Conservation (phyloP, 1,140 invertebrate species). For the Epicauta chinensis region DNA sequence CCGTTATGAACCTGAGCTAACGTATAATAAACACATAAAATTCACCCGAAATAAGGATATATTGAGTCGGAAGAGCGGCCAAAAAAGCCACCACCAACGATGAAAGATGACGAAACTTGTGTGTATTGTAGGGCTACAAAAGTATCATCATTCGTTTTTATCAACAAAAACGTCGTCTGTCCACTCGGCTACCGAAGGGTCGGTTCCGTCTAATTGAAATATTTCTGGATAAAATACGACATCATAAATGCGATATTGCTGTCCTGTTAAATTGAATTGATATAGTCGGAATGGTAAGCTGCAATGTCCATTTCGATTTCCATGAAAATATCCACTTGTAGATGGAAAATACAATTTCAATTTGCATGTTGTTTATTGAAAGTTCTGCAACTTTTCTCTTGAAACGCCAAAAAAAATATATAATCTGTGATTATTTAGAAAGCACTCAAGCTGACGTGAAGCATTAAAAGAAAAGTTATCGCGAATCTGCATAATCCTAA, state of each 20-base stretch:
- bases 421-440: constrained; percentile 12
- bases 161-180: too few species aligned
- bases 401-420: too few species aligned
- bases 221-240: neutral
- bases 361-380: too few species aligned
- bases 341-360: too few species aligned
- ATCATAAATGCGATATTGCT: neutral
- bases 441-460: constrained; percentile 32
- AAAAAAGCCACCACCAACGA: too few species aligned
- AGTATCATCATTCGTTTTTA: too few species aligned
- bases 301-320: too few species aligned
- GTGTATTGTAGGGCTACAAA: too few species aligned
- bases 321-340: too few species aligned
- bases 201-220: neutral
- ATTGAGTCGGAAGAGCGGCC: neutral
- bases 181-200: neutral
- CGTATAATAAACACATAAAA: neutral
- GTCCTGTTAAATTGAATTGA: neutral
- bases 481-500: constrained; percentile 38
- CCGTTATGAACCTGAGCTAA: neutral
- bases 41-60: neutral
- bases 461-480: constrained; percentile 41
- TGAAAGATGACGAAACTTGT: too few species aligned
- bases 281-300: neutral
- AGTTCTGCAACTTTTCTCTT: too few species aligned